Evolutionary conservation across 2,888 invertebrate genomes (phyloP).

Genomic region (Meghimatium bilineatum): DNA sequence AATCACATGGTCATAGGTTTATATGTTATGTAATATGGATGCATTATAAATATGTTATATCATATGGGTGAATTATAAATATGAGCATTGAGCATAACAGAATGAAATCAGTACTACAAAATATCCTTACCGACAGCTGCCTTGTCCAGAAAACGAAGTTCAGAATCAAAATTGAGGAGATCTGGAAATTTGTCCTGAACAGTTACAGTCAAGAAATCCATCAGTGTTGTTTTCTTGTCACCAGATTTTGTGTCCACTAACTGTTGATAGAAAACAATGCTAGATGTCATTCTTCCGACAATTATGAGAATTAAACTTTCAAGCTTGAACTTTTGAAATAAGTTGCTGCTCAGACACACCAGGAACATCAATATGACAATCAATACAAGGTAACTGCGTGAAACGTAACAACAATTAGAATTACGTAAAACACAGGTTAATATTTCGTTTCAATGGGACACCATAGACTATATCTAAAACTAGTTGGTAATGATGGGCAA

Average conservation of each 20-base stretch:
- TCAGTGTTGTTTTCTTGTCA: conserved; percentile 92
- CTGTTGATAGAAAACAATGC: conserved; percentile 61
- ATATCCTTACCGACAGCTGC: conserved; percentile 88
- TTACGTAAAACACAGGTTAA: too few species aligned
- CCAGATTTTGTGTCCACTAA: conserved; percentile 95
- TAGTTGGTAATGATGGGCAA: too few species aligned
- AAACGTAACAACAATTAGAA: too few species aligned
- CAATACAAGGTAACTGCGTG: too few species aligned
- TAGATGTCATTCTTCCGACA: neutral
- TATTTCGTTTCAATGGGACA: too few species aligned
- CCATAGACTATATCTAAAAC: too few species aligned
- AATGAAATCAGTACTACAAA: neutral
- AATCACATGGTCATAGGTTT: too few species aligned
- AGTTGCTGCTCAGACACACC: too few species aligned
- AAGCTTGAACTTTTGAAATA: neutral
- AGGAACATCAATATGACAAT: too few species aligned
- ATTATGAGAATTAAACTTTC: neutral
- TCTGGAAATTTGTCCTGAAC: conserved; percentile 93
- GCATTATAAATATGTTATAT: too few species aligned
- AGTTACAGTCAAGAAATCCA: conserved; percentile 96
- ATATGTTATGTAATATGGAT: too few species aligned
- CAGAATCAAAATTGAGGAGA: conserved; percentile 91
- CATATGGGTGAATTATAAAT: too few species aligned
- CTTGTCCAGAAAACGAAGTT: conserved; percentile 95
- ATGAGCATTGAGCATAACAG: neutral